These are phyloP conservation scores for Diplodus sargus DNA, from an alignment of 2,797 vertebrate genomes.

Conservation along the genomic window DNA sequence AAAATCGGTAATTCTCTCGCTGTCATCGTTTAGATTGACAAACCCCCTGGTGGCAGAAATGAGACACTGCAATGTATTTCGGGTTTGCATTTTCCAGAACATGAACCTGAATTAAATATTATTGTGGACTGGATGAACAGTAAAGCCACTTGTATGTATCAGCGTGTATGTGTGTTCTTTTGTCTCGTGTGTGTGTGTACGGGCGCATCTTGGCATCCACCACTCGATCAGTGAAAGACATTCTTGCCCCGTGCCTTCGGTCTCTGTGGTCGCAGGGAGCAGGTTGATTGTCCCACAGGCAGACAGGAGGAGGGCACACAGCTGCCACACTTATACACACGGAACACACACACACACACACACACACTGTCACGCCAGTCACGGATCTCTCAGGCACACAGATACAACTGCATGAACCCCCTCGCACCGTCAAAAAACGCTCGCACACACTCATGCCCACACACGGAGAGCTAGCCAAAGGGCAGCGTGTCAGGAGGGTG, in stretches of 20 bases:
- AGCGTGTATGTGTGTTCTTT: slow-evolving; percentile 28
- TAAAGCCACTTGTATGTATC: slow-evolving; percentile 25
- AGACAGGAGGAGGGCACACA: slow-evolving; percentile 71
- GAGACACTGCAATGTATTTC: no score
- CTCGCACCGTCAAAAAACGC: slow-evolving; percentile 36
- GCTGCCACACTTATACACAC: slow-evolving; percentile 69
- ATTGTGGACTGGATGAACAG: slow-evolving; percentile 10
- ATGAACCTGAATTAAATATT: background rate
- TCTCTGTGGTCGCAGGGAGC: slow-evolving; percentile 82
- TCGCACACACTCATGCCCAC: slow-evolving; percentile 60
- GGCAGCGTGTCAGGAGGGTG: slow-evolving; percentile 81
- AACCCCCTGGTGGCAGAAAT: no score
- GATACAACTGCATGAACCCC: slow-evolving; percentile 49
- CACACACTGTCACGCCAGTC: slow-evolving; percentile 34
- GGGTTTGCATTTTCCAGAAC: no score
- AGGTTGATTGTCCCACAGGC: slow-evolving; percentile 69
- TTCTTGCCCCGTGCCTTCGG: slow-evolving; percentile 83
- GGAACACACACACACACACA: slow-evolving; percentile 10
- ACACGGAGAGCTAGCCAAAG: slow-evolving; percentile 78
- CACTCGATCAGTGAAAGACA: slow-evolving; percentile 80
- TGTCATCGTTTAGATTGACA: no score
- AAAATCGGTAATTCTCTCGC: no score
- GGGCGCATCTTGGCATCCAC: slow-evolving; percentile 62
- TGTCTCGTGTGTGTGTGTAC: slow-evolving; percentile 20
- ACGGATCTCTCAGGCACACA: slow-evolving; percentile 47